A percentile compares a stretch with the other conserved stretches of the same genome.
Conservation (phyloP, 2,113 vertebrate species). For the Chionomys nivalis region DNA sequence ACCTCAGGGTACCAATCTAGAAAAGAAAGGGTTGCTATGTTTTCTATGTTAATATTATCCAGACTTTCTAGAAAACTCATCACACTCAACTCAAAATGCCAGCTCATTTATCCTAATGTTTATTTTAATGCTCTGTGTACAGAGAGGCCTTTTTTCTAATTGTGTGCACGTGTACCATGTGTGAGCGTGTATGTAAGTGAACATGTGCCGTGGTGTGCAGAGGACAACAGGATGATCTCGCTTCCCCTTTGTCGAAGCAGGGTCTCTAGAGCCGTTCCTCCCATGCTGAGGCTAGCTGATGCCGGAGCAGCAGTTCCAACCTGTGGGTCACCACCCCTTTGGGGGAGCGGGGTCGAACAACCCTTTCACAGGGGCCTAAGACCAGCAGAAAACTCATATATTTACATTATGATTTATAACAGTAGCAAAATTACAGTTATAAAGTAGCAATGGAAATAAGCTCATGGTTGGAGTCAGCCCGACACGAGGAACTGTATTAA, state of each 20-base stretch:
- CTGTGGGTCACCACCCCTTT: not conserved
- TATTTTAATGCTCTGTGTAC: not conserved
- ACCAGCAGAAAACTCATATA: not conserved
- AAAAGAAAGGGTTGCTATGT: slow-evolving; percentile 13
- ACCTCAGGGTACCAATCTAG: not conserved
- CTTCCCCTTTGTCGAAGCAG: not conserved
- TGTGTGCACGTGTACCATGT: not conserved
- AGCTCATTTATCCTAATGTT: not conserved
- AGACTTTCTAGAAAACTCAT: not conserved
- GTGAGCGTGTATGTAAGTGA: not conserved
- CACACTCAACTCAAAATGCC: not conserved
- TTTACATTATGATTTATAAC: not conserved
- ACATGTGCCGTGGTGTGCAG: not conserved
- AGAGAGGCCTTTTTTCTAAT: not conserved
- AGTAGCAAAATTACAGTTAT: not conserved
- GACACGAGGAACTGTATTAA: not conserved
- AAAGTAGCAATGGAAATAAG: not conserved
- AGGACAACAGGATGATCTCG: not conserved
- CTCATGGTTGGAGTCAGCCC: not conserved
- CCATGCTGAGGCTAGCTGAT: not conserved
- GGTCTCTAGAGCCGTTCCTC: not conserved
- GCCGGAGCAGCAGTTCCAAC: not conserved
- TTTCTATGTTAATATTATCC: not conserved
- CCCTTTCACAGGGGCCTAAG: not conserved
- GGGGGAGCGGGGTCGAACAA: not conserved